phyloP scores from a whole-genome alignment of 2,888 invertebrate genomes.

The Calameuta idolon region DNA sequence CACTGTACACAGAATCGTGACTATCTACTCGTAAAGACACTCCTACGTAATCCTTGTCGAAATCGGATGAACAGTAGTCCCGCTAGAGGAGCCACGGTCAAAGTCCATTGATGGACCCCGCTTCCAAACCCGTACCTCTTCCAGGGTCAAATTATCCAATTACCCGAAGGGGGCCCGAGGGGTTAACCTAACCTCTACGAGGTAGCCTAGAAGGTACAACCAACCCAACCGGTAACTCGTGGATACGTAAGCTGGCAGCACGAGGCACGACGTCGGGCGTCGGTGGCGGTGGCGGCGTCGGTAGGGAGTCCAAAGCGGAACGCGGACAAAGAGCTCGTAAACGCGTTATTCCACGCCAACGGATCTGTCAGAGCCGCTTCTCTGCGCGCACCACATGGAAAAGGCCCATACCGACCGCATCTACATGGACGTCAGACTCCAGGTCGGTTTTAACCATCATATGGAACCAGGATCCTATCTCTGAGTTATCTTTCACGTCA shows the following conservation, averaged over 20 bases:
- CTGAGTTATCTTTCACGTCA: constrained; percentile 22
- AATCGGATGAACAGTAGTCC: too few relatives aligned
- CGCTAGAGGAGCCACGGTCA: background rate
- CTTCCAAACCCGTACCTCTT: constrained; percentile 17
- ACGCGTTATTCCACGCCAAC: constrained; percentile 64
- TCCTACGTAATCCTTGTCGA: too few relatives aligned
- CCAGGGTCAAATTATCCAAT: constrained; percentile 61
- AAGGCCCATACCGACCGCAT: constrained; percentile 38
- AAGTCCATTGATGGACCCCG: background rate
- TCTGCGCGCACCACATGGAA: constrained; percentile 50
- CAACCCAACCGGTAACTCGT: too few relatives aligned
- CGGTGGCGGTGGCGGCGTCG: background rate
- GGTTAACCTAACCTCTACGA: too few relatives aligned
- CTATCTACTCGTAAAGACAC: too few relatives aligned
- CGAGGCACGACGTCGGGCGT: background rate
- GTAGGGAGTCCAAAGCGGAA: constrained; percentile 15
- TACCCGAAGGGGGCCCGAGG: constrained; percentile 42
- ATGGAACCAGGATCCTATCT: constrained; percentile 22
- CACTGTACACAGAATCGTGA: too few relatives aligned
- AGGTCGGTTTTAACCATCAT: constrained; percentile 31
- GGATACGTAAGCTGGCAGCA: constrained; percentile 5
- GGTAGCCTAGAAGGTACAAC: too few relatives aligned
- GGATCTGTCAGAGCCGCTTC: constrained; percentile 66
- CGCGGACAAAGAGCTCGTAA: constrained; percentile 54
- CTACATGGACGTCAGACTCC: constrained; percentile 34